Conservation (phyloP, 2,888 invertebrate species). For the Ischnus inquisitorius region DNA sequence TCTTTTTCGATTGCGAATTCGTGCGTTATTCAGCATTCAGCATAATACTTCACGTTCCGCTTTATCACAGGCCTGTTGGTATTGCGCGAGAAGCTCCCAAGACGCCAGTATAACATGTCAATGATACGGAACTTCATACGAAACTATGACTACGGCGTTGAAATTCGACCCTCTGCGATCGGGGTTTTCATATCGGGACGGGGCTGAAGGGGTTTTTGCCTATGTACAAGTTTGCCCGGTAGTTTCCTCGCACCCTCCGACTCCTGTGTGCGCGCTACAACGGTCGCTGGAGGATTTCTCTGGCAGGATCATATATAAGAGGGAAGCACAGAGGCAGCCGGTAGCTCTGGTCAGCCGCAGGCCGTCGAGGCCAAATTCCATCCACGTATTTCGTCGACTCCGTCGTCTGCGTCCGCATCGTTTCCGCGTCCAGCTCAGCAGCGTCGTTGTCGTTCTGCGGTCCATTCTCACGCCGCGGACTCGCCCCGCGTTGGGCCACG, state of each 20-base stretch:
- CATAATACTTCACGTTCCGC: too few species aligned
- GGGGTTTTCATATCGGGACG: slow-evolving; percentile 4
- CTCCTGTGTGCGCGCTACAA: neutral
- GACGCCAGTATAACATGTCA: neutral
- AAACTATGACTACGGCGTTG: neutral
- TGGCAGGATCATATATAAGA: slow-evolving; percentile 43
- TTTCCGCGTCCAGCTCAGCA: slow-evolving; percentile 41
- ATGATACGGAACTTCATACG: neutral
- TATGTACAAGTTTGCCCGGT: neutral
- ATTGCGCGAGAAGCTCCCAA: neutral
- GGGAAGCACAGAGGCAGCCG: slow-evolving; percentile 41
- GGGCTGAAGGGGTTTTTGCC: neutral
- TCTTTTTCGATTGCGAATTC: too few species aligned
- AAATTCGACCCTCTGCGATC: slow-evolving; percentile 4
- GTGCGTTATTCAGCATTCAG: too few species aligned
- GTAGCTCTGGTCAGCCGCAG: slow-evolving; percentile 58
- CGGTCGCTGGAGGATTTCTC: slow-evolving; percentile 34
- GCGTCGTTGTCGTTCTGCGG: slow-evolving; percentile 52
- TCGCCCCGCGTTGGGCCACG: too few species aligned
- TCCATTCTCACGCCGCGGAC: slow-evolving; percentile 38
- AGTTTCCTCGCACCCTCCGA: slow-evolving; percentile 7
- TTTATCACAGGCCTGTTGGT: too few species aligned
- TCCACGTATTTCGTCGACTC: slow-evolving; percentile 45
- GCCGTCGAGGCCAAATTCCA: slow-evolving; percentile 48
- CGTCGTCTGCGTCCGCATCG: slow-evolving; percentile 34